These are phyloP conservation scores for Hartigia nigra DNA, from an alignment of 2,888 invertebrate species.

Conservation along the genomic window DNA sequence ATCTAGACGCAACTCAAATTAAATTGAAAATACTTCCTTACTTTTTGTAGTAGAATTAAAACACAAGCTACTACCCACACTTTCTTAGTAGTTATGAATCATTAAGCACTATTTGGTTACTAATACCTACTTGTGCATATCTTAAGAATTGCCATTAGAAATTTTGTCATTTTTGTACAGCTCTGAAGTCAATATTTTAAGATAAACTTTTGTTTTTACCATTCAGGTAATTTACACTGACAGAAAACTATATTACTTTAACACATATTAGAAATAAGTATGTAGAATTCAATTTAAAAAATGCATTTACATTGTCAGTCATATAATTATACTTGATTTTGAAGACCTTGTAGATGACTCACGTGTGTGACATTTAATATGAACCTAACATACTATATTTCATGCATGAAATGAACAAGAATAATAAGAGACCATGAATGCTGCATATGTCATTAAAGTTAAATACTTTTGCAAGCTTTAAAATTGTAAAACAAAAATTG, in stretches of 20 bases:
- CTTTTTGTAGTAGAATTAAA: background rate
- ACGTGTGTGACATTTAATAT: conserved; percentile 48
- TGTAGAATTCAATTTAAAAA: background rate
- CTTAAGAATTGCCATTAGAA: background rate
- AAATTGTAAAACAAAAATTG: background rate
- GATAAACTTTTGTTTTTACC: background rate
- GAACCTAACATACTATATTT: conserved; percentile 47
- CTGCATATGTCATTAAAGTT: background rate
- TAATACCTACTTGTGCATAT: background rate
- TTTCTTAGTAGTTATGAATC: background rate
- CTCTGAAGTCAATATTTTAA: background rate
- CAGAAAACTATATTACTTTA: no score
- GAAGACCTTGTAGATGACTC: conserved; percentile 36
- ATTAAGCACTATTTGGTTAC: background rate
- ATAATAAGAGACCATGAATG: conserved; percentile 19
- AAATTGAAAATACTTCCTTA: background rate
- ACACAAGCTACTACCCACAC: background rate
- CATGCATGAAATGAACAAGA: conserved; percentile 47
- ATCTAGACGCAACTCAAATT: background rate
- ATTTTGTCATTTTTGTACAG: background rate
- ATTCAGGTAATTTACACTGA: no score
- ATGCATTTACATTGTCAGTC: background rate
- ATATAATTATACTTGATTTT: background rate
- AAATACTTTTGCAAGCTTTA: background rate
- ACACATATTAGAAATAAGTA: background rate